Evolutionary conservation across 2,797 vertebrate genomes (phyloP), one percentile per base, ranked within the genome.

Genomic region (Vireo griseus): DNA sequence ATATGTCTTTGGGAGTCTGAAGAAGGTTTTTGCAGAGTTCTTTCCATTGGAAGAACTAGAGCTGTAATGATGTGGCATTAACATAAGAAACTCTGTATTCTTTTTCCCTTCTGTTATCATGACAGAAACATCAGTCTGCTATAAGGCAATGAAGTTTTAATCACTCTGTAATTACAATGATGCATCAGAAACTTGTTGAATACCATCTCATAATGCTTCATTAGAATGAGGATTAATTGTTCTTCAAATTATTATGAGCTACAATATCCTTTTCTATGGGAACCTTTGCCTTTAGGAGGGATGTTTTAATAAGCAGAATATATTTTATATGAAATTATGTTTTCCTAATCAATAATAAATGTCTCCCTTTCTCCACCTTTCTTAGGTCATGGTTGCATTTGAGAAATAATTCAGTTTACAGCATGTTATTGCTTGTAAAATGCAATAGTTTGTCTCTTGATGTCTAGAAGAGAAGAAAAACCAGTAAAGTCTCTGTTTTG

Each of bases 321-420:
- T 29, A 48, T 25, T 22, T 29, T 2, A 1, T 37, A 18, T 44
- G 11, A 84, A 69, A 51, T 11, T 0, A 5, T 5, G 4, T 24
- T 19, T 47, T 44, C 4, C 5, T 4, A 35, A 5, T 3, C 37
- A 69, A 44, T 29, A 39, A 28, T 24, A 44, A 83, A 39, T 13
- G 3, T 10, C 6, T 79, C 10, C 2, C 11, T 73, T 47, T 21
- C 12, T 52, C n/a, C 15, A 8, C 20, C 5, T 39, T 5, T 65
- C 47, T 37, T 47, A 20, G 16, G 11, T n/a, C 12, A 39, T 28
- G 11, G 13, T 40, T 52, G 5, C 26, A 68, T 81, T 73, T 66
- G 22, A 66, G 66, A 90, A 78, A 73, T 75, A 78, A 61, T 75
- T 81, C 12, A 3, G 4, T 11, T 86, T 88, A 51, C 21, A 58